Percentiles rank a stretch among this genome's conserved stretches.
Evolutionary conservation across 2,888 invertebrate species (phyloP).

Genomic region (Melieria crassipennis): DNA sequence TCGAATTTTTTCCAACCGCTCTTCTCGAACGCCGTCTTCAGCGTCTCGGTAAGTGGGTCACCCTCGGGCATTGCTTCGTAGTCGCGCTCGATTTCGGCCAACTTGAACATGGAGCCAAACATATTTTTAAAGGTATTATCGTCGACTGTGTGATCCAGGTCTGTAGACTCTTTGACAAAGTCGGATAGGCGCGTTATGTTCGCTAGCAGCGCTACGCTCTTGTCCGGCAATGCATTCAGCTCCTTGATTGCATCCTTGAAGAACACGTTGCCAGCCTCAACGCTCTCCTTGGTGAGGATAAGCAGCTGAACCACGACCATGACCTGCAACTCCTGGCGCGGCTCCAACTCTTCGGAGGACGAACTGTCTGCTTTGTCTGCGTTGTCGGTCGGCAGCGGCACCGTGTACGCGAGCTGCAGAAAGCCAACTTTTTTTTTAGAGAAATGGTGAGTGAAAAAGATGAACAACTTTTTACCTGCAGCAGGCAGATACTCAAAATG

Average conservation of each 20-base stretch:
- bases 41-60: not conserved
- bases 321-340: constrained; percentile 13
- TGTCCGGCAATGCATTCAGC: constrained; percentile 19
- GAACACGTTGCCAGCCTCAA: constrained; percentile 11
- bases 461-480: too few relatives aligned
- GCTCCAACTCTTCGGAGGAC: not conserved
- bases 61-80: too few relatives aligned
- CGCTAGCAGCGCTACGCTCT: constrained; percentile 7
- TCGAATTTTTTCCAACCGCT: constrained; percentile 11
- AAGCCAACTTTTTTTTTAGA: too few relatives aligned
- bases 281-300: constrained; percentile 13
- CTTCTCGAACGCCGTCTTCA: constrained; percentile 6
- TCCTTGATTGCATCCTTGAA: constrained; percentile 10
- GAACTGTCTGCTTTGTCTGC: not conserved
- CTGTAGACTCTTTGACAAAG: not conserved
- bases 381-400: too few relatives aligned
- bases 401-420: too few relatives aligned
- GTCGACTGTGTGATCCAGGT: too few relatives aligned
- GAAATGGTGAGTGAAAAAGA: too few relatives aligned
- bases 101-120: too few relatives aligned
- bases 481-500: too few relatives aligned
- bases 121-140: too few relatives aligned
- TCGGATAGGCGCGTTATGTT: constrained; percentile 22
- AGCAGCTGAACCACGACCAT: constrained; percentile 9
- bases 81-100: constrained; percentile 1